Base-by-base conservation (phyloP, 2,888 invertebrate species). In the Caenorhabditis sp. region DNA sequence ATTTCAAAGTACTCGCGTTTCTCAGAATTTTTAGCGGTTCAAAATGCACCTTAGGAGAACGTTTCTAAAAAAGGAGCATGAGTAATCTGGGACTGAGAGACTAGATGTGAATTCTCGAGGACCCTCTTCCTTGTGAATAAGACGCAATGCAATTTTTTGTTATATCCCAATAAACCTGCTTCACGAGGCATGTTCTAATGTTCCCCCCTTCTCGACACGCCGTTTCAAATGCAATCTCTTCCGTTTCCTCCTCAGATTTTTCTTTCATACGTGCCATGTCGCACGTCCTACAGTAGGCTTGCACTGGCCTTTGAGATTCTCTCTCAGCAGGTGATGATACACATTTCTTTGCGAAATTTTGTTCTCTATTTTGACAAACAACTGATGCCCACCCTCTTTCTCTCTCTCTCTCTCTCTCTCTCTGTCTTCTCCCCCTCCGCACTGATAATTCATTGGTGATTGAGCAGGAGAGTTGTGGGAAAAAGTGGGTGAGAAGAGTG, bases 161-260 rank as follows among this genome's bases (percentile, higher is more conserved):
- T 52, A 53, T 48, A 58, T 50, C 48, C 52, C 50, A 52, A 63
- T 45, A 52, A 58, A 68, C 68, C 58, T 68, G 68, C 68, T 59
- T 43, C 39, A 50, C 68, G 58, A 59, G 5, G 50, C 68, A 68
- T 68, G 68, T 68, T 68, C 68, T 68, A 68, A 68, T 68, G 68
- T 59, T 68, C 50, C n/a, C n/a, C n/a, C n/a, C n/a, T n/a, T n/a
- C n/a, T n/a, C n/a, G n/a, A n/a, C n/a, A n/a, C n/a, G n/a, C n/a
- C 53, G 20, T 52, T 45, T 37, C 52, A 37, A 52, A 52, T 52
- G 41, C 27, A 62, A 53, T 53, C 27, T 41, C 13, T 52, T 37
- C 26, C 48, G 46, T 48, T 15, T 26, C 26, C 15, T 45, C 2
- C 41, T 17, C 4, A 22, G 41, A 43, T 30, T 22, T 35, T 37